phyloP scores from a whole-genome alignment of 2,888 invertebrate species.

The Xestia rhomboidea region DNA sequence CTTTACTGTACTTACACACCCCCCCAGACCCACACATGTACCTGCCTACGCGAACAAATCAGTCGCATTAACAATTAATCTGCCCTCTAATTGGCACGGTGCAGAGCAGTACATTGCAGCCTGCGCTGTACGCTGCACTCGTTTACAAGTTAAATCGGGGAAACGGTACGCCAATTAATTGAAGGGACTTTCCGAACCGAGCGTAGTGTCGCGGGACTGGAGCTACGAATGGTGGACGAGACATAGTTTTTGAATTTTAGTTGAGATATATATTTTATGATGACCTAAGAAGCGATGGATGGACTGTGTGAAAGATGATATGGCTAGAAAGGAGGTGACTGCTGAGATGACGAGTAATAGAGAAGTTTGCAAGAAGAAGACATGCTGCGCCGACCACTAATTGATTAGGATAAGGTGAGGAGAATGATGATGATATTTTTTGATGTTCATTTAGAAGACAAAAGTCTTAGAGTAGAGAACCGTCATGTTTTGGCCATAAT shows the following conservation, averaged over 20 bases:
- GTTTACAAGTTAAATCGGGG: slow-evolving; percentile 88
- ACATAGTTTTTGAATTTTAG: not conserved
- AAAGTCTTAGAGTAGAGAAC: not conserved
- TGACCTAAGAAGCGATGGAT: too few relatives aligned
- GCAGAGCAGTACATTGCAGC: slow-evolving; percentile 40
- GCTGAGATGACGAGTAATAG: too few relatives aligned
- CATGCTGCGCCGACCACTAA: too few relatives aligned
- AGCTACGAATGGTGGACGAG: slow-evolving; percentile 45
- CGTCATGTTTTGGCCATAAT: not conserved
- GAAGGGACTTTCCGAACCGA: slow-evolving; percentile 78
- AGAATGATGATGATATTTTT: not conserved
- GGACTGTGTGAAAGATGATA: too few relatives aligned
- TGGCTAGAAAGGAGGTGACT: too few relatives aligned
- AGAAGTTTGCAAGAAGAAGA: too few relatives aligned
- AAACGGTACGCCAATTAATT: slow-evolving; percentile 83
- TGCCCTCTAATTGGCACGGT: slow-evolving; percentile 63
- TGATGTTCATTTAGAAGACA: not conserved
- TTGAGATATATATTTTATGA: not conserved
- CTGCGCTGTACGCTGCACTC: slow-evolving; percentile 72
- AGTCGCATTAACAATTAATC: slow-evolving; percentile 63
- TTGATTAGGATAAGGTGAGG: too few relatives aligned
- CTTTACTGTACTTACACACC: slow-evolving; percentile 15
- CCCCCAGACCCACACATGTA: slow-evolving; percentile 23
- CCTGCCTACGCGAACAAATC: slow-evolving; percentile 47
- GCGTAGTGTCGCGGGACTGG: slow-evolving; percentile 69